phyloP scores from a whole-genome alignment of 2,888 invertebrate species.

The Tetramorium bicarinatum region DNA sequence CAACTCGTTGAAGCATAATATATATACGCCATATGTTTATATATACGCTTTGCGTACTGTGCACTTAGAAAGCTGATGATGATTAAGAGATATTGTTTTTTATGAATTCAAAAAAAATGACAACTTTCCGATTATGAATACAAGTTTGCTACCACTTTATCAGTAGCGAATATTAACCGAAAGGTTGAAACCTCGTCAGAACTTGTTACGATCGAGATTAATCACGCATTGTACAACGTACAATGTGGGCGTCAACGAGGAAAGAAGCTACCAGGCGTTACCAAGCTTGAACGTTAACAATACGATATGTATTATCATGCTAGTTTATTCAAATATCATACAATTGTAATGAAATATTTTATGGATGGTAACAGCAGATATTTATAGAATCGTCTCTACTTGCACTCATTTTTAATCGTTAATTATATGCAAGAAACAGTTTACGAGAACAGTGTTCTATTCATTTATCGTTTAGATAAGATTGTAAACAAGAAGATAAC shows the following conservation, averaged over 20 bases:
- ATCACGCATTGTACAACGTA: constrained; percentile 64
- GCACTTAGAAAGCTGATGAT: background rate
- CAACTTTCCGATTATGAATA: background rate
- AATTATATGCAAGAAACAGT: background rate
- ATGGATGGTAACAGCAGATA: background rate
- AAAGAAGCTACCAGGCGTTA: constrained; percentile 70
- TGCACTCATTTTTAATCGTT: background rate
- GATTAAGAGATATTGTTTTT: background rate
- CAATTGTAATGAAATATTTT: constrained; percentile 23
- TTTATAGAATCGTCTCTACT: background rate
- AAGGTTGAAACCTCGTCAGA: constrained; percentile 63
- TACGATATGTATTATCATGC: background rate
- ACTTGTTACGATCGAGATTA: constrained; percentile 66
- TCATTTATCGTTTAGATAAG: background rate
- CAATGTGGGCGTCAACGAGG: constrained; percentile 71
- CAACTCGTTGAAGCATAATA: background rate
- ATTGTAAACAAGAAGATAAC: constrained; percentile 28
- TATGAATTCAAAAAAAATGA: background rate
- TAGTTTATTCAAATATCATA: constrained; percentile 10
- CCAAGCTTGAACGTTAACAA: constrained; percentile 51
- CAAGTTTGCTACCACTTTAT: background rate
- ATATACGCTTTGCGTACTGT: background rate
- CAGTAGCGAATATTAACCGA: constrained; percentile 36
- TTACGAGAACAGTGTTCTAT: too few species aligned
- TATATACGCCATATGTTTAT: background rate